Percentiles rank a stretch among this genome's conserved stretches.
phyloP scores from a whole-genome alignment of 92 coral and sea anemone species.

The Palythoa grandis region DNA sequence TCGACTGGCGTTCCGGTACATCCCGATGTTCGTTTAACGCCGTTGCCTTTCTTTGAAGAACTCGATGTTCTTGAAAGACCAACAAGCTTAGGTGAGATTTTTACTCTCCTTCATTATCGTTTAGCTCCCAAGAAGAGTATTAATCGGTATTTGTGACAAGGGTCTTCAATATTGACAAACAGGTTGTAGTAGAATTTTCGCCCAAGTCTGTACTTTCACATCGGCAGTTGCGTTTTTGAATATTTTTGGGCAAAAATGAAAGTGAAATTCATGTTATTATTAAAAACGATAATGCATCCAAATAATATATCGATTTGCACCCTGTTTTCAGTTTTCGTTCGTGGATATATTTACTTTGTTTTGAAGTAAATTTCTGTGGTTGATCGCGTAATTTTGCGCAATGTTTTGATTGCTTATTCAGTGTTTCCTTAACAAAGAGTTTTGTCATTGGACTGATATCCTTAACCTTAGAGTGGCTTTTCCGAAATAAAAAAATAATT shows the following conservation, averaged over 20 bases:
- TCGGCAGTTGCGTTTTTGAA: no score
- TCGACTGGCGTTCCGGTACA: slow-evolving; percentile 86
- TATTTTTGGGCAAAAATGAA: no score
- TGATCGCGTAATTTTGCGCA: background rate
- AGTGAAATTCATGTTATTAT: no score
- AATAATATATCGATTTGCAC: background rate
- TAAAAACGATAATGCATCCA: background rate
- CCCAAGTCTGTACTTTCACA: no score
- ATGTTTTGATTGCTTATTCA: slow-evolving; percentile 1
- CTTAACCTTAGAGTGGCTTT: background rate
- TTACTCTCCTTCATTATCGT: background rate
- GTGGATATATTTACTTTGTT: background rate
- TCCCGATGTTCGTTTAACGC: slow-evolving; percentile 88
- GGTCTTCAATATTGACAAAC: background rate
- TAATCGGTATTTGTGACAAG: background rate
- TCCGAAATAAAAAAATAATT: no score
- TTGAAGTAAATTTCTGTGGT: background rate
- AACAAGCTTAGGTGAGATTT: slow-evolving; percentile 86
- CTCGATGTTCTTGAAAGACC: slow-evolving; percentile 96
- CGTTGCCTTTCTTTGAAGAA: slow-evolving; percentile 88
- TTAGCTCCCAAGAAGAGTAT: background rate
- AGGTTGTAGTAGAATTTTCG: no score
- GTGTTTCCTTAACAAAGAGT: background rate
- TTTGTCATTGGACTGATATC: background rate
- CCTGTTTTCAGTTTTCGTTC: background rate